Evolutionary conservation across 2,113 vertebrate species (phyloP).

Genomic region (Corythaeola cristata): DNA sequence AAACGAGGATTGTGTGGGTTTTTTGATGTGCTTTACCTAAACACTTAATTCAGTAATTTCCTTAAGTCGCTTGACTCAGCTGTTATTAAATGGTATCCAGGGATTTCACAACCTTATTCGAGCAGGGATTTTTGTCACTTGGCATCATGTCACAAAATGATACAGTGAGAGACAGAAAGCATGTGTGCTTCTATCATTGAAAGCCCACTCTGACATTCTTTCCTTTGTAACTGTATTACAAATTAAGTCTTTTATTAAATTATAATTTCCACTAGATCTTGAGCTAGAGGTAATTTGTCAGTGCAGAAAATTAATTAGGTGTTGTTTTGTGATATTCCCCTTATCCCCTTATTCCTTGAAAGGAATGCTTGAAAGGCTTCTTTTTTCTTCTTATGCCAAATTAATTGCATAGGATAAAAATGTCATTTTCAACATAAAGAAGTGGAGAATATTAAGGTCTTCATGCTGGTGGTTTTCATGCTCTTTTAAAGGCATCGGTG

Average conservation of each 20-base stretch:
- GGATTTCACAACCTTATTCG: background rate
- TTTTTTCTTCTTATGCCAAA: background rate
- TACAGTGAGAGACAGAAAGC: background rate
- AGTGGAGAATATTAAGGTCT: background rate
- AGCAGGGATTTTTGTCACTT: background rate
- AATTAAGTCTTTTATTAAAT: background rate
- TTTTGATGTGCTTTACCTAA: background rate
- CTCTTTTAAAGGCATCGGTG: background rate
- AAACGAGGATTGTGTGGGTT: background rate
- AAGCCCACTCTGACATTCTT: background rate
- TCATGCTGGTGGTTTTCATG: background rate
- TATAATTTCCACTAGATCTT: background rate
- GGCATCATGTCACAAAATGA: background rate
- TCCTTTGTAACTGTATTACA: background rate
- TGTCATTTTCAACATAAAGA: background rate
- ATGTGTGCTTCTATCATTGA: background rate
- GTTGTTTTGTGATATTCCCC: background rate
- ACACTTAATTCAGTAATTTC: background rate
- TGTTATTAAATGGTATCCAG: background rate
- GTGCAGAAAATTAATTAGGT: background rate
- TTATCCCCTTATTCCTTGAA: background rate
- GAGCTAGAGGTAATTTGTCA: background rate
- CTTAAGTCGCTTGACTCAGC: background rate
- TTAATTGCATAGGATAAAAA: background rate
- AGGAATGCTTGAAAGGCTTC: background rate